Percentiles rank a stretch among this genome's conserved stretches.
phyloP scores from a whole-genome alignment of 2,113 vertebrate species.

The Nicator chloris region DNA sequence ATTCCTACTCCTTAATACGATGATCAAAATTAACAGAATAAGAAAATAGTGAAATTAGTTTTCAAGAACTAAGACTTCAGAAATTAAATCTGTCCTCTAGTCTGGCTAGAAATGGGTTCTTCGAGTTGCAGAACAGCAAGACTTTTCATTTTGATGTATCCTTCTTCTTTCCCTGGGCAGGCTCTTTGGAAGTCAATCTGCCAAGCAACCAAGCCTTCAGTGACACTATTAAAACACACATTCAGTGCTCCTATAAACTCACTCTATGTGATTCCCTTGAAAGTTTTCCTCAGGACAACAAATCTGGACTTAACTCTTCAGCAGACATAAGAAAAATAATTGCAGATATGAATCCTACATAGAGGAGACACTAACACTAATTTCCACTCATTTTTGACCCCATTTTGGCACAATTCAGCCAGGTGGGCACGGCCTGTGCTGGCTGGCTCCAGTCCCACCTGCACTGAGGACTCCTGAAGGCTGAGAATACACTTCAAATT shows the following conservation, averaged over 20 bases:
- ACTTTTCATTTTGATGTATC: neutral
- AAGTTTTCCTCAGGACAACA: neutral
- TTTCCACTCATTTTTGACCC: neutral
- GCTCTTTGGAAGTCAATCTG: neutral
- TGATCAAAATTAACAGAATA: neutral
- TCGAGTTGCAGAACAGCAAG: neutral
- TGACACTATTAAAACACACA: neutral
- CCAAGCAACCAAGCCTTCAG: neutral
- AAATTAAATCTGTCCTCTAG: neutral
- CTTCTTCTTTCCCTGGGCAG: neutral
- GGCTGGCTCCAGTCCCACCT: neutral
- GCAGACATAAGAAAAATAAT: neutral
- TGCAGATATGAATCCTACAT: neutral
- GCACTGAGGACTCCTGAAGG: neutral
- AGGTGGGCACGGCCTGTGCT: rapidly evolving
- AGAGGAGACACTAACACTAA: neutral
- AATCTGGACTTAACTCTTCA: neutral
- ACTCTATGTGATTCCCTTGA: neutral
- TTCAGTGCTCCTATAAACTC: neutral
- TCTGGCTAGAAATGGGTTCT: neutral
- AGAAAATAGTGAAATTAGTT: neutral
- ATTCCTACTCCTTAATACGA: neutral
- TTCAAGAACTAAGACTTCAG: neutral
- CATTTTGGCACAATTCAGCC: neutral
- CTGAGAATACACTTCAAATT: neutral